Percentiles rank a stretch among this genome's conserved stretches.
These are phyloP conservation scores for Protosalanx chinensis DNA, from an alignment of 2,797 vertebrate species.

Conservation along the genomic window DNA sequence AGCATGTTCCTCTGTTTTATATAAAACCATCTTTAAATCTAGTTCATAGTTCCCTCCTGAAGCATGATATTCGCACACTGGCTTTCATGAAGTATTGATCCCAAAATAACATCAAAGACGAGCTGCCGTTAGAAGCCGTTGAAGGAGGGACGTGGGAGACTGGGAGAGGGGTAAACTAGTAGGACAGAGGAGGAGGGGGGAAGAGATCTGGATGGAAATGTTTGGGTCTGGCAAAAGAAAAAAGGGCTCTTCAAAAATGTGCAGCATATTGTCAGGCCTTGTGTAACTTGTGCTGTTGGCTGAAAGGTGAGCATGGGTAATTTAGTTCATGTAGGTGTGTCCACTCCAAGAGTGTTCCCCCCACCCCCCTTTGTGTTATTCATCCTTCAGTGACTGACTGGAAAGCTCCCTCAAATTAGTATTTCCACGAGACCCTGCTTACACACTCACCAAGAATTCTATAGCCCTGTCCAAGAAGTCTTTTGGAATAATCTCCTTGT, in stretches of 20 bases:
- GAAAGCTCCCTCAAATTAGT: neutral
- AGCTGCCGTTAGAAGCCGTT: slow-evolving; percentile 54
- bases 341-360: no score
- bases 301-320: no score
- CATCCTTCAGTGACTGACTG: no score
- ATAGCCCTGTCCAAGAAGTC: neutral
- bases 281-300: neutral
- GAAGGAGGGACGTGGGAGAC: slow-evolving; percentile 15
- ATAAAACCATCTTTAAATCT: slow-evolving; percentile 52
- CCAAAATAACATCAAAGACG: slow-evolving; percentile 74
- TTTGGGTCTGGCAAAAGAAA: slow-evolving; percentile 19
- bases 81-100: slow-evolving; percentile 71
- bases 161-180: slow-evolving; percentile 14
- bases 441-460: neutral
- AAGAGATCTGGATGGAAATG: slow-evolving; percentile 22
- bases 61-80: slow-evolving; percentile 50
- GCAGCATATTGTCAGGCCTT: slow-evolving; percentile 22
- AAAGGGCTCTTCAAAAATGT: slow-evolving; percentile 2
- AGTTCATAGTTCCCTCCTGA: slow-evolving; percentile 51
- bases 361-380: no score
- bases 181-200: slow-evolving; percentile 23
- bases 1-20: slow-evolving; percentile 34
- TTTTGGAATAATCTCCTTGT: neutral
- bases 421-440: neutral
- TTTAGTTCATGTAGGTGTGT: neutral